Conservation (phyloP, 2,888 invertebrate genomes). For the Linnaemya vulpina region DNA sequence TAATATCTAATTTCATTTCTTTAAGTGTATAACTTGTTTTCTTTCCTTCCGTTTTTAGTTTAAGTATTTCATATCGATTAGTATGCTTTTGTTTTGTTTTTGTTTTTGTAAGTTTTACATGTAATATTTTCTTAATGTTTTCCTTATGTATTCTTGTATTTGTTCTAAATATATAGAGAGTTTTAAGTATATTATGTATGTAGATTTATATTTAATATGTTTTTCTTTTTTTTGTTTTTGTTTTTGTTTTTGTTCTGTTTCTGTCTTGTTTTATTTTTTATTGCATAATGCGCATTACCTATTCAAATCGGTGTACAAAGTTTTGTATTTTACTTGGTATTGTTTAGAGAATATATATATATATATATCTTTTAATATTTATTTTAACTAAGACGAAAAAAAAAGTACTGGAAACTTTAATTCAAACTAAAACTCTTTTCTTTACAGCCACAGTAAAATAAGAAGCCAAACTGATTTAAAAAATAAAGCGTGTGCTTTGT, state of each 20-base stretch:
- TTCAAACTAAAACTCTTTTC: constrained; percentile 12
- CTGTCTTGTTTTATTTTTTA: constrained; percentile 57
- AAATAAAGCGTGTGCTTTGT: too few relatives aligned
- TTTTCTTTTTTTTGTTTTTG: too few relatives aligned
- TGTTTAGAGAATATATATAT: constrained; percentile 70
- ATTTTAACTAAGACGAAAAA: constrained; percentile 61
- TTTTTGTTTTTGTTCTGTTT: too few relatives aligned
- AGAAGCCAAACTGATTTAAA: background rate
- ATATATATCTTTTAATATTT: constrained; percentile 34
- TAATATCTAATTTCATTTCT: constrained; percentile 22
- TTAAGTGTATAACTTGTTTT: constrained; percentile 49
- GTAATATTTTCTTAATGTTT: constrained; percentile 51
- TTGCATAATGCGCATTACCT: constrained; percentile 73
- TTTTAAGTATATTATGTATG: constrained; percentile 71
- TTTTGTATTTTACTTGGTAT: constrained; percentile 76
- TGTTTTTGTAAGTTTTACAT: constrained; percentile 42
- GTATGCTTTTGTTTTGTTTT: constrained; percentile 60
- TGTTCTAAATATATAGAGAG: constrained; percentile 42
- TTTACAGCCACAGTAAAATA: constrained; percentile 23
- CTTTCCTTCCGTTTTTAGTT: constrained; percentile 41
- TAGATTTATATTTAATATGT: constrained; percentile 73
- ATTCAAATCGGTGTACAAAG: constrained; percentile 81
- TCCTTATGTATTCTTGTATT: constrained; percentile 59
- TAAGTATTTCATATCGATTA: constrained; percentile 76
- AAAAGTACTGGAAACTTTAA: constrained; percentile 38